phyloP scores from a whole-genome alignment of 2,888 invertebrate species.

The Ptychoptera contaminata region DNA sequence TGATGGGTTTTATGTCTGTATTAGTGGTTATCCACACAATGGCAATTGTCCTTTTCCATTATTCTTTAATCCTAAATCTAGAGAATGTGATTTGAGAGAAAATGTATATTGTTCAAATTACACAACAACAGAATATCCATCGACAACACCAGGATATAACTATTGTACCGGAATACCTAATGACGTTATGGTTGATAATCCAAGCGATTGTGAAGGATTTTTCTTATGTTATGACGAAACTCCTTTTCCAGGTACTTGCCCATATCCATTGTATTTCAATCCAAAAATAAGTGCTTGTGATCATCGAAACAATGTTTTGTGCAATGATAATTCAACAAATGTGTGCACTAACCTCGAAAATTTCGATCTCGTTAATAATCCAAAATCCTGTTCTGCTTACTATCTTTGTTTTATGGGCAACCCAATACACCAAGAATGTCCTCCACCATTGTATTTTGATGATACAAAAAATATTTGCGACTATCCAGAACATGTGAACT shows the following conservation, averaged over 20 bases:
- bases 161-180: background rate
- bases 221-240: background rate
- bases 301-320: background rate
- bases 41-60: constrained; percentile 5
- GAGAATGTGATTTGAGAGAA: constrained; percentile 6
- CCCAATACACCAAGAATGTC: background rate
- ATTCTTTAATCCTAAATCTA: constrained; percentile 6
- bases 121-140: background rate
- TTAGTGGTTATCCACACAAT: background rate
- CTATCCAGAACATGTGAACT: no score
- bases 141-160: background rate
- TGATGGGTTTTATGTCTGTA: background rate
- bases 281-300: background rate
- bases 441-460: no score
- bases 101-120: background rate
- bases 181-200: background rate
- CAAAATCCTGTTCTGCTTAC: background rate
- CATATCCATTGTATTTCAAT: background rate
- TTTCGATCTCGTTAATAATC: background rate
- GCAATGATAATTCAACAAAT: background rate
- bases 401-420: background rate
- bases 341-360: background rate
- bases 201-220: background rate
- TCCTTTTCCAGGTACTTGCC: background rate
- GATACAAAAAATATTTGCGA: no score